phyloP scores from a whole-genome alignment of 2,888 invertebrate genomes.

The Ferdinandea cuprea region DNA sequence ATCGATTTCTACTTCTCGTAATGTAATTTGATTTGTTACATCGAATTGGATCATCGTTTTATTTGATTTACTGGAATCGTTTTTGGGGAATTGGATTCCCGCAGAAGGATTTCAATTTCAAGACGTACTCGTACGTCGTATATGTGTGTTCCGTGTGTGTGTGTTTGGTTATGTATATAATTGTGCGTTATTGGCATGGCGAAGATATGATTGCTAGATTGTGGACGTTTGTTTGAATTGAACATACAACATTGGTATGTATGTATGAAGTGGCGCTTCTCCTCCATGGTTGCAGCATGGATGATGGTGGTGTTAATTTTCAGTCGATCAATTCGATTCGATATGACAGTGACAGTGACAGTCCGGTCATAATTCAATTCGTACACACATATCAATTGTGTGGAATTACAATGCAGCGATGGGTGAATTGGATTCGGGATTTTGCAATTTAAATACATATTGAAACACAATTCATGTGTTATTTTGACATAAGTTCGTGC shows the following conservation, averaged over 20 bases:
- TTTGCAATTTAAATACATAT: slow-evolving; percentile 44
- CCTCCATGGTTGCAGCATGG: slow-evolving; percentile 3
- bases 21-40: slow-evolving; percentile 73
- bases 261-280: not conserved
- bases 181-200: slow-evolving; percentile 39
- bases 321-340: slow-evolving; percentile 63
- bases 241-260: too few relatives aligned
- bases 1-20: slow-evolving; percentile 62
- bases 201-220: not conserved
- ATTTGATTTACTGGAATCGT: slow-evolving; percentile 72
- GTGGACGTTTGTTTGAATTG: not conserved
- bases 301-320: slow-evolving; percentile 58
- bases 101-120: slow-evolving; percentile 58
- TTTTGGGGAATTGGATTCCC: slow-evolving; percentile 62
- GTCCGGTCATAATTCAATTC: slow-evolving; percentile 59
- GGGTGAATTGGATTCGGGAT: slow-evolving; percentile 39
- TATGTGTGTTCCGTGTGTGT: not conserved
- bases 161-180: not conserved
- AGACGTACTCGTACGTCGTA: slow-evolving; percentile 29
- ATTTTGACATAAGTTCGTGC: not conserved
- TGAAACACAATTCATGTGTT: slow-evolving; percentile 25
- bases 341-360: slow-evolving; percentile 63
- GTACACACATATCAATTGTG: slow-evolving; percentile 25
- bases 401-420: slow-evolving; percentile 15
- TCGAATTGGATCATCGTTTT: slow-evolving; percentile 70